These are phyloP conservation scores for Tyto alba DNA, from an alignment of 2,113 vertebrate genomes.

Conservation along the genomic window DNA sequence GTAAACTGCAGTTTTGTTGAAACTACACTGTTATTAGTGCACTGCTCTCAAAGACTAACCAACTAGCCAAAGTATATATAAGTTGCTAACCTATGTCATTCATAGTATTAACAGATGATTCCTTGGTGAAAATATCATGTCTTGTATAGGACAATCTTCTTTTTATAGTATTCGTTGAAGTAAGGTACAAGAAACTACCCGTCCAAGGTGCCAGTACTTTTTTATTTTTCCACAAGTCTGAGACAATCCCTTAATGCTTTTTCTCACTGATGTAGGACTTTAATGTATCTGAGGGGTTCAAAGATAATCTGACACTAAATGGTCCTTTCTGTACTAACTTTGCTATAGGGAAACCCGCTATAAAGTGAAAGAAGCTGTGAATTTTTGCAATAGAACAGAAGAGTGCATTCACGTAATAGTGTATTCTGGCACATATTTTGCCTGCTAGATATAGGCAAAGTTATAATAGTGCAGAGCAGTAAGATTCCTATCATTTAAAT, in stretches of 20 bases:
- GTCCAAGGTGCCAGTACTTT: background rate
- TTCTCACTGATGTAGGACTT: background rate
- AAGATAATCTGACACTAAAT: slow-evolving; percentile 9
- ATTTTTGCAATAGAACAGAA: slow-evolving; percentile 21
- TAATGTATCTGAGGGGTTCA: background rate
- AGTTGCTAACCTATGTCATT: background rate
- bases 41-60: background rate
- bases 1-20: background rate
- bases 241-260: background rate
- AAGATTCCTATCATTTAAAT: background rate
- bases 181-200: background rate
- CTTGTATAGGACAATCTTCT: background rate
- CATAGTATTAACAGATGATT: background rate
- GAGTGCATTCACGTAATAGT: background rate
- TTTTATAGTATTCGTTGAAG: background rate
- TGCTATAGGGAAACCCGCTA: background rate
- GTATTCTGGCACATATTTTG: background rate
- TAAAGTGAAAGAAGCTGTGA: background rate
- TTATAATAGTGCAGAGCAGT: background rate
- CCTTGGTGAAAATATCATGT: background rate
- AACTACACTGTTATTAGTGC: background rate
- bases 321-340: slow-evolving; percentile 1
- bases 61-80: background rate
- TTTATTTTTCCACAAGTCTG: background rate
- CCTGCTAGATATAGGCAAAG: background rate